Evolutionary conservation across 1,140 invertebrate species (phyloP).

Genomic region (Habropoda laboriosa): DNA sequence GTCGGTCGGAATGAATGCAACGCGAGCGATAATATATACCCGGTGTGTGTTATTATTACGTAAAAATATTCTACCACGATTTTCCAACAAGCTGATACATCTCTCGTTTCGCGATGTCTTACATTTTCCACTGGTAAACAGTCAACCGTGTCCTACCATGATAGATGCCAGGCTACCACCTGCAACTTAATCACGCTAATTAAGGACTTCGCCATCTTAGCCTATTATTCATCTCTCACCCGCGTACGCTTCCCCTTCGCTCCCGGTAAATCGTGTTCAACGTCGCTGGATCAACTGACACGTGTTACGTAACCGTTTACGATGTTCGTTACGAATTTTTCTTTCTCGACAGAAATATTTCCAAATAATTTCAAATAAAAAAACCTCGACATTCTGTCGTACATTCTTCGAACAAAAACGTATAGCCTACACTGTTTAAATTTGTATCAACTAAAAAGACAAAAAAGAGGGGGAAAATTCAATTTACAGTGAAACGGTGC

Average conservation of each 20-base stretch:
- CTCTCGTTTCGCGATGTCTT: constrained; percentile 10
- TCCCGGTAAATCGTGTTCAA: constrained; percentile 21
- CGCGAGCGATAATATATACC: constrained; percentile 7
- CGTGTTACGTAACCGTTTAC: constrained; percentile 19
- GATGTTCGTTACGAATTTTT: neutral
- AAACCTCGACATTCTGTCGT: neutral
- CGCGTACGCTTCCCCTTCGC: constrained; percentile 14
- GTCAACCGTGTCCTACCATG: constrained; percentile 29
- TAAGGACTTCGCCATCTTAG: constrained; percentile 51
- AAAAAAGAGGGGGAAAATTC: neutral
- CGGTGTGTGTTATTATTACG: neutral
- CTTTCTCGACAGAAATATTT: too few species aligned
- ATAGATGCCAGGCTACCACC: constrained; percentile 43
- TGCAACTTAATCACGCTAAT: constrained; percentile 53
- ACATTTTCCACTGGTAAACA: constrained; percentile 32
- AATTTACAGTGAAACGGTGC: neutral
- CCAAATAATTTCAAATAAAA: neutral
- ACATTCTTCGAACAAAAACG: neutral
- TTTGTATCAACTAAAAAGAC: neutral
- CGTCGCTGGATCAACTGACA: constrained; percentile 26
- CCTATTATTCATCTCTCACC: constrained; percentile 40
- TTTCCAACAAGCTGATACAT: neutral
- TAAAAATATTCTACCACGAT: constrained; percentile 12
- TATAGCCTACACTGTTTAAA: neutral
- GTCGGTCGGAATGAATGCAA: neutral